Conservation (phyloP, 2,113 vertebrate genomes). For the Pholis gunnellus region DNA sequence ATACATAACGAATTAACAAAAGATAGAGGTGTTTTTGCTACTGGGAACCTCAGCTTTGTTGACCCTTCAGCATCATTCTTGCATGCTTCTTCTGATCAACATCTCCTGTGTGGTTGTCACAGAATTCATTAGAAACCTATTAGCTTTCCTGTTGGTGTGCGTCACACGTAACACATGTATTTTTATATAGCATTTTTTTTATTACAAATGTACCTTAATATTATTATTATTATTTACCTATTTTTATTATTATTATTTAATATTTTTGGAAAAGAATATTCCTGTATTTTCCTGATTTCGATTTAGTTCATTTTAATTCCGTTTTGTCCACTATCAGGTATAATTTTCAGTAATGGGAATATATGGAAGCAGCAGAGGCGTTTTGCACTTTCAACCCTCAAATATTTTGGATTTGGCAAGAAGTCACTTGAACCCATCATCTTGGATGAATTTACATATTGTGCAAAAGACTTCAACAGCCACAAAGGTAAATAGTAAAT, state of each 20-base stretch:
- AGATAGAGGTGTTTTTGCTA: background rate
- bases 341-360: constrained; percentile 58
- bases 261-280: background rate
- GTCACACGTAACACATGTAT: background rate
- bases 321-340: constrained; percentile 38
- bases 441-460: constrained; percentile 78
- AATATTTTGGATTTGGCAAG: constrained; percentile 85
- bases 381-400: constrained; percentile 81
- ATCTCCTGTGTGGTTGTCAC: background rate
- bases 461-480: constrained; percentile 15
- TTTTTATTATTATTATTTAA: background rate
- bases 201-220: too few relatives aligned
- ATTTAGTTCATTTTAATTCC: background rate
- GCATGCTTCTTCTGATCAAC: too few relatives aligned
- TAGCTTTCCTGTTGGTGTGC: background rate
- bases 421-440: constrained; percentile 81
- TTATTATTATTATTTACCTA: background rate
- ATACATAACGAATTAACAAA: too few relatives aligned
- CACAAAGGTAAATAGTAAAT: constrained; percentile 31
- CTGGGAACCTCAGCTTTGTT: background rate
- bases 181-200: too few relatives aligned
- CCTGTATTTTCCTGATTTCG: background rate
- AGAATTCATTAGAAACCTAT: background rate
- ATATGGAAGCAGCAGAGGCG: constrained; percentile 82
- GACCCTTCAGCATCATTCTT: background rate